Percentiles rank a stretch among this genome's conserved stretches.
Evolutionary conservation across 1,140 invertebrate genomes (phyloP).

Genomic region (Muscidifurax raptorellus): DNA sequence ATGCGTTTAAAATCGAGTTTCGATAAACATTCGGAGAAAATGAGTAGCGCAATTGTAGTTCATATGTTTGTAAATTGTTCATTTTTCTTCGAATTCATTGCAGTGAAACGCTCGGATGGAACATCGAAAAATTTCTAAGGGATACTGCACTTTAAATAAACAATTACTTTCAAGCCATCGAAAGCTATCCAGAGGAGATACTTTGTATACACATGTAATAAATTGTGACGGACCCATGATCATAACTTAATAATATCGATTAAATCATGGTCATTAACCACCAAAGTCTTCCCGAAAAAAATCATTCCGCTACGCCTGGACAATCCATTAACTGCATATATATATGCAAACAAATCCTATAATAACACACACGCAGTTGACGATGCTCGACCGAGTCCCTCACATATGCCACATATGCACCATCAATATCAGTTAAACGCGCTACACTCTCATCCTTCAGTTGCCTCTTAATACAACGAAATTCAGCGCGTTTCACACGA

Average conservation of each 20-base stretch:
- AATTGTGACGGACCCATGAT: neutral
- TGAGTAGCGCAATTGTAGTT: neutral
- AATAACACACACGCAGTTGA: neutral
- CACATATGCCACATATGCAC: too few relatives aligned
- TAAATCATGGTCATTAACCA: neutral
- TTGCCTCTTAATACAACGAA: neutral
- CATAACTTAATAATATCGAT: neutral
- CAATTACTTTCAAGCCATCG: neutral
- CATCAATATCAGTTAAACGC: neutral
- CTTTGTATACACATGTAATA: neutral
- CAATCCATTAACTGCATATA: constrained; percentile 22
- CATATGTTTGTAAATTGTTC: neutral
- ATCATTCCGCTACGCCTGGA: neutral
- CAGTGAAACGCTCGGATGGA: neutral
- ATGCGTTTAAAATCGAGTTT: neutral
- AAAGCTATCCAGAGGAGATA: neutral
- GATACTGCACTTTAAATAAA: neutral
- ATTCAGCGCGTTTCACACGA: neutral
- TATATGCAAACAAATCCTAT: constrained; percentile 20
- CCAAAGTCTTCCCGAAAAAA: neutral
- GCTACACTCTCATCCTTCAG: neutral
- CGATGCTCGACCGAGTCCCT: neutral
- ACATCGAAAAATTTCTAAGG: neutral
- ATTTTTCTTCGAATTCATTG: neutral
- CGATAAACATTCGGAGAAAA: neutral